Conservation (phyloP, 2,888 invertebrate genomes). For the Calliphora vomitoria region DNA sequence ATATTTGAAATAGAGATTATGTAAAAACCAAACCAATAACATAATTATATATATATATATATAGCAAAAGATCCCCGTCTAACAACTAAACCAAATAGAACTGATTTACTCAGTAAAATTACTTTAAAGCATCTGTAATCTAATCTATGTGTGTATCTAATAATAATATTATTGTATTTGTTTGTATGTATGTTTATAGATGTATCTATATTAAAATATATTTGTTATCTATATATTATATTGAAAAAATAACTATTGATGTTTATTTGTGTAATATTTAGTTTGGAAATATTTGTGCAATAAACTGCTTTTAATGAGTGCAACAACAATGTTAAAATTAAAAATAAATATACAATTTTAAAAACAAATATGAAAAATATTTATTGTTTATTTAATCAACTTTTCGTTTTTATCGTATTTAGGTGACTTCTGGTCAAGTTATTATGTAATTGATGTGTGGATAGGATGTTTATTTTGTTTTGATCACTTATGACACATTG, state of each 20-base stretch:
- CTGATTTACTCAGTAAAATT: conserved; percentile 21
- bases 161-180: conserved; percentile 6
- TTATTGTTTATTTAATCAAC: background rate
- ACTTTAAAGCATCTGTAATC: conserved; percentile 27
- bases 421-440: no score
- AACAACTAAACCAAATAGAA: conserved; percentile 15
- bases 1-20: conserved; percentile 7
- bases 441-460: no score
- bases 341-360: background rate
- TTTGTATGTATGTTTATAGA: conserved; percentile 29
- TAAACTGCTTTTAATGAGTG: conserved; percentile 1
- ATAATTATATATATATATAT: background rate
- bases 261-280: conserved; percentile 42
- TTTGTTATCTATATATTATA: conserved; percentile 21
- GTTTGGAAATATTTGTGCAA: conserved; percentile 20
- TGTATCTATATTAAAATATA: conserved; percentile 21
- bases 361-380: background rate
- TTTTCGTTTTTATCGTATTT: no score
- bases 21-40: background rate
- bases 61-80: background rate
- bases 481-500: no score
- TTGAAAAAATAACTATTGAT: conserved; percentile 22
- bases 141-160: conserved; percentile 20
- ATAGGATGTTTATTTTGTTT: no score
- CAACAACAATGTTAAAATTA: conserved; percentile 1